Evolutionary conservation across 2,888 invertebrate genomes (phyloP), one percentile per base, ranked within the genome.

Genomic region (Drosophila austrosaltans): DNA sequence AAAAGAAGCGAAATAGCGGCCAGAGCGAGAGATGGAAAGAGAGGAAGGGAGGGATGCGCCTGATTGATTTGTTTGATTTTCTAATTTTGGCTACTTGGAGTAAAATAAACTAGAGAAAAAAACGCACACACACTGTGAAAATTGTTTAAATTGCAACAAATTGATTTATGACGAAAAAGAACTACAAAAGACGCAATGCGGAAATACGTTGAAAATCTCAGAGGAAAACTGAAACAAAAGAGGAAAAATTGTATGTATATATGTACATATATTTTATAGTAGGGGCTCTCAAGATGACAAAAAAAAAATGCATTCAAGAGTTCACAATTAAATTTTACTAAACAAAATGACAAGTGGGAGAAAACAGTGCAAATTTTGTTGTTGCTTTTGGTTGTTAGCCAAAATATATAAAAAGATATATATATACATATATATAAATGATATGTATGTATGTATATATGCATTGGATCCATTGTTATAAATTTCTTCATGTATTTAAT

Each of bases 81-180:
- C 75, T 73, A 67, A 72, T 77, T 88, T 79, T 82, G 82, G 76
- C 63, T 54, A 63, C 69, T 71, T 79, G 20, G 16, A 44, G 7
- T 3, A 68, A 75, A 48, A 48, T 69, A 2, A 22, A 22, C 22
- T 42, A 42, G 42, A 16, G 6, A 42, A 56, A 54, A 12, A 53
- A n/a, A 56, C 16, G 53, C 73, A 61, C 73, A 36, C 73, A 61
- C 73, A 36, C 36, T 36, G 8, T 66, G 64, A 69, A 44, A 73
- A 71, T 71, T 75, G 66, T 78, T 83, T 65, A 63, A 75, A 80
- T 72, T 83, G 89, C 83, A 83, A 67, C 75, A 88, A 88, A 86
- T 86, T 83, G 87, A 83, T 89, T 86, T 86, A 83, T 83, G 87
- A 88, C 69, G 62, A 61, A 57, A 58, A 53, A 22, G 3, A 54